Evolutionary conservation across 2,797 vertebrate species (phyloP).

Genomic region (Lepus townsendii): DNA sequence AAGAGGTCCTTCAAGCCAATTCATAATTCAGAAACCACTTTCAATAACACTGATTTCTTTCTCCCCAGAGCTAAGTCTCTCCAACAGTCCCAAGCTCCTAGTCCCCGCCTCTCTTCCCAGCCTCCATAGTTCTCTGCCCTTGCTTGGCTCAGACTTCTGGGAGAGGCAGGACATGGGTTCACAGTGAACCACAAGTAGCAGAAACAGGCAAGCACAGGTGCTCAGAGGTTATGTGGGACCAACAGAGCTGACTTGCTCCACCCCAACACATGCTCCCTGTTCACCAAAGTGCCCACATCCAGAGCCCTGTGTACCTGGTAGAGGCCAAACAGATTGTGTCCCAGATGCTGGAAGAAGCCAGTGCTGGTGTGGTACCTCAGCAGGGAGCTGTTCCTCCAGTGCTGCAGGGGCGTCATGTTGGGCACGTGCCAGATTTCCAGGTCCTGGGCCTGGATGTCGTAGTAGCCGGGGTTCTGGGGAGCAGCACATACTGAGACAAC

Average conservation of each 20-base stretch:
- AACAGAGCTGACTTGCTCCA: background rate
- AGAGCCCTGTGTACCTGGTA: slow-evolving; percentile 66
- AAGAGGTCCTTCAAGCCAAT: too few species aligned
- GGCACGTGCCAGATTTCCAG: slow-evolving; percentile 87
- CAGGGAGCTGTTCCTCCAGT: slow-evolving; percentile 80
- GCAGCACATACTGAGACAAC: background rate
- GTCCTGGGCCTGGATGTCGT: slow-evolving; percentile 82
- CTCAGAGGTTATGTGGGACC: too few species aligned
- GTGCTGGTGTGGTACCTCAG: slow-evolving; percentile 80
- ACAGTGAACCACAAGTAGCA: too few species aligned
- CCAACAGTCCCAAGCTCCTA: too few species aligned
- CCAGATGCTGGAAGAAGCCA: slow-evolving; percentile 59
- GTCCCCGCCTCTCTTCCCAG: background rate
- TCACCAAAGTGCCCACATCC: background rate
- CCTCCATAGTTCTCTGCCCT: background rate
- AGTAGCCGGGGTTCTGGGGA: slow-evolving; percentile 87
- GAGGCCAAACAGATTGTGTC: slow-evolving; percentile 77
- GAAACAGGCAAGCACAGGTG: too few species aligned
- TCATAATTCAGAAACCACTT: too few species aligned
- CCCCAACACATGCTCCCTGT: background rate
- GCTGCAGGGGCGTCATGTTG: slow-evolving; percentile 78
- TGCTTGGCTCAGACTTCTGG: background rate
- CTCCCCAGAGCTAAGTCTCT: too few species aligned
- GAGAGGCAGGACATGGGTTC: background rate
- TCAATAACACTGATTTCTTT: too few species aligned